A percentile compares a stretch with the other conserved stretches of the same genome.
phyloP scores from a whole-genome alignment of 2,113 vertebrate genomes.

The Bubo bubo region DNA sequence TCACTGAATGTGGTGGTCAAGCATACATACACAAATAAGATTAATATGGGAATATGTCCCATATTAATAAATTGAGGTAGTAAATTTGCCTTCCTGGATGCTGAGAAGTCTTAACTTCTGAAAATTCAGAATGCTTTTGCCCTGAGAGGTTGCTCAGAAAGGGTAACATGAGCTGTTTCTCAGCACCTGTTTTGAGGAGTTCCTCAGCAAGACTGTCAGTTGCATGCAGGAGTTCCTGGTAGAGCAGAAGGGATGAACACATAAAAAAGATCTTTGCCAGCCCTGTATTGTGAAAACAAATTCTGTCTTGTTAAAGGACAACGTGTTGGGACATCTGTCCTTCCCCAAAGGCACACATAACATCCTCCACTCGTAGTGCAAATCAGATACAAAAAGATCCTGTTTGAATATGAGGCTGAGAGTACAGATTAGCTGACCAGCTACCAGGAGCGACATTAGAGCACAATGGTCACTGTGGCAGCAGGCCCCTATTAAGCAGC shows the following conservation, averaged over 20 bases:
- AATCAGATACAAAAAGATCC: not conserved
- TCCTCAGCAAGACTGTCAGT: not conserved
- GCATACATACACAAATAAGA: not conserved
- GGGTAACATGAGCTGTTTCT: not conserved
- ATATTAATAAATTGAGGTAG: not conserved
- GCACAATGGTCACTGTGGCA: not conserved
- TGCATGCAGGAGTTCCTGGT: not conserved
- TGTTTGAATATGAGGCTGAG: not conserved
- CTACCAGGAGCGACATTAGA: not conserved
- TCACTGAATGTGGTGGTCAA: not conserved
- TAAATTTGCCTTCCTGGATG: not conserved
- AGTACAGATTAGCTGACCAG: not conserved
- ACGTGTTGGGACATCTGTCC: fast-evolving
- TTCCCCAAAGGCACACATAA: not conserved
- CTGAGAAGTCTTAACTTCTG: not conserved
- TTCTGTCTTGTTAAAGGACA: not conserved
- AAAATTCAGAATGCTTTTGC: not conserved
- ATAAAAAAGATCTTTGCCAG: not conserved
- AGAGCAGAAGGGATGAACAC: not conserved
- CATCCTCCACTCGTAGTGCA: not conserved
- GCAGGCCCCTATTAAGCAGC: not conserved
- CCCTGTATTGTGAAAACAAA: not conserved
- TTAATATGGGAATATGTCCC: not conserved
- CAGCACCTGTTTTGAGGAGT: not conserved
- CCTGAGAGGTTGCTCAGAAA: not conserved